Evolutionary conservation across 2,888 invertebrate genomes (phyloP).

Genomic region (Gymnosoma rotundatum): DNA sequence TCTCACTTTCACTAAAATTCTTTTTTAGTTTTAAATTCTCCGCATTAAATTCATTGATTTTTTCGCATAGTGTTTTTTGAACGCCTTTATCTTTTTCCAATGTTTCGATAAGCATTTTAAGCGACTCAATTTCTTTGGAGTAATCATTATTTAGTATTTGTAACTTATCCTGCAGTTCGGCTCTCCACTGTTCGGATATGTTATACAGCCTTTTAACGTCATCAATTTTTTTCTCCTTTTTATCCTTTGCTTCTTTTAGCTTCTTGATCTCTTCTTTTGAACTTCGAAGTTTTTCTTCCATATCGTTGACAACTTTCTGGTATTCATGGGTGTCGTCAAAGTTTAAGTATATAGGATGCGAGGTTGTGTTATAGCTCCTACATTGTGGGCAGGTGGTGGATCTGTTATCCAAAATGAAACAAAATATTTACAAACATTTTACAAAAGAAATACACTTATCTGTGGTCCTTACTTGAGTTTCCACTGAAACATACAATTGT

Average conservation of each 20-base stretch:
- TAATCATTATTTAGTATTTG: background rate
- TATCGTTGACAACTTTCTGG: conserved; percentile 11
- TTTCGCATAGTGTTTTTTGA: background rate
- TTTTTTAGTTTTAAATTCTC: conserved; percentile 29
- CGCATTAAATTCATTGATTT: background rate
- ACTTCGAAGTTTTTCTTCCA: conserved; percentile 1
- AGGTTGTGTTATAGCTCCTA: background rate
- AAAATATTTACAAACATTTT: background rate
- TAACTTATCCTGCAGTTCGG: conserved; percentile 26
- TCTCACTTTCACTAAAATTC: background rate
- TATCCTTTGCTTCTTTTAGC: background rate
- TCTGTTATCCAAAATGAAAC: background rate
- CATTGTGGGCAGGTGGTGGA: conserved; percentile 28
- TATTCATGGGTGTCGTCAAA: conserved; percentile 11
- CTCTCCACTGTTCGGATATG: conserved; percentile 47
- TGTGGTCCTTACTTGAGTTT: conserved; percentile 9
- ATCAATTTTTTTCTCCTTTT: conserved; percentile 17
- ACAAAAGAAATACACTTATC: background rate
- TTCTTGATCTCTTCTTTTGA: background rate
- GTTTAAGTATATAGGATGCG: conserved; percentile 9
- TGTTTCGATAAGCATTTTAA: background rate
- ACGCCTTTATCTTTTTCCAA: background rate
- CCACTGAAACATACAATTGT: background rate
- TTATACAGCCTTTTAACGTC: conserved; percentile 29
- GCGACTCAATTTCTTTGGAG: background rate